Percentiles rank a stretch among this genome's conserved stretches.
Evolutionary conservation across 2,797 vertebrate genomes (phyloP).

Genomic region (Trachurus trachurus): DNA sequence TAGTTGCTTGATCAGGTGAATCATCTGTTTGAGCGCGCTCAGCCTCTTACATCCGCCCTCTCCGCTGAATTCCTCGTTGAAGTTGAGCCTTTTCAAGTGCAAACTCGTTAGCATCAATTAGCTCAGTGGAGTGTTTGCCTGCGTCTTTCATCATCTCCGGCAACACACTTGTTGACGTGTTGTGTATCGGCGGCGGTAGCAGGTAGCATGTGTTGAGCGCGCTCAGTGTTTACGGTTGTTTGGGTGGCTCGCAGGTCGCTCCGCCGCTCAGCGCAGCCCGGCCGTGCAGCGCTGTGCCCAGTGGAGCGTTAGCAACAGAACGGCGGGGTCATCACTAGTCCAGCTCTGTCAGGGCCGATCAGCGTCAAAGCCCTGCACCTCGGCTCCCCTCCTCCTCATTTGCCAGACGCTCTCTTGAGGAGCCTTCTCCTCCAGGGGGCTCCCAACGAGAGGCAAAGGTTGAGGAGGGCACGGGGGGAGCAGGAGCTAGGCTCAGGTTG

Average conservation of each 20-base stretch:
- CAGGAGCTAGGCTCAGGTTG: slow-evolving; percentile 45
- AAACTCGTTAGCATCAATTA: slow-evolving; percentile 3
- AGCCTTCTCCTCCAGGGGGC: slow-evolving; percentile 62
- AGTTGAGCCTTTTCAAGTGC: not conserved
- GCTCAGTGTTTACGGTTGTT: slow-evolving; percentile 48
- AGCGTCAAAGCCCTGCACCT: slow-evolving; percentile 79
- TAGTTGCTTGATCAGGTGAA: not conserved
- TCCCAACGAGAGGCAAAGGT: slow-evolving; percentile 71
- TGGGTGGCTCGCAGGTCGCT: slow-evolving; percentile 56
- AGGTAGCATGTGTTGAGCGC: slow-evolving; percentile 64
- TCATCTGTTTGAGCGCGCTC: not conserved
- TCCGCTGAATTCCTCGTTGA: not conserved
- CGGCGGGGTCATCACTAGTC: slow-evolving; percentile 81
- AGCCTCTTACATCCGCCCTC: not conserved
- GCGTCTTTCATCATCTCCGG: slow-evolving; percentile 27
- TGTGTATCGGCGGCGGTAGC: slow-evolving; percentile 33
- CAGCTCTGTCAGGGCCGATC: slow-evolving; percentile 83
- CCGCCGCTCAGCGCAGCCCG: slow-evolving; percentile 46
- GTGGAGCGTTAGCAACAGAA: slow-evolving; percentile 73
- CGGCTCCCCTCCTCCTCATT: slow-evolving; percentile 57
- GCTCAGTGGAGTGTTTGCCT: slow-evolving; percentile 5
- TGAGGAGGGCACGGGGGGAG: slow-evolving; percentile 36
- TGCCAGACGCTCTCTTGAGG: slow-evolving; percentile 63
- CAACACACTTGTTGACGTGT: slow-evolving; percentile 15
- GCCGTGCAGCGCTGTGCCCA: slow-evolving; percentile 59